Conservation (phyloP, 2,888 invertebrate genomes). For the Smittia aterrima region DNA sequence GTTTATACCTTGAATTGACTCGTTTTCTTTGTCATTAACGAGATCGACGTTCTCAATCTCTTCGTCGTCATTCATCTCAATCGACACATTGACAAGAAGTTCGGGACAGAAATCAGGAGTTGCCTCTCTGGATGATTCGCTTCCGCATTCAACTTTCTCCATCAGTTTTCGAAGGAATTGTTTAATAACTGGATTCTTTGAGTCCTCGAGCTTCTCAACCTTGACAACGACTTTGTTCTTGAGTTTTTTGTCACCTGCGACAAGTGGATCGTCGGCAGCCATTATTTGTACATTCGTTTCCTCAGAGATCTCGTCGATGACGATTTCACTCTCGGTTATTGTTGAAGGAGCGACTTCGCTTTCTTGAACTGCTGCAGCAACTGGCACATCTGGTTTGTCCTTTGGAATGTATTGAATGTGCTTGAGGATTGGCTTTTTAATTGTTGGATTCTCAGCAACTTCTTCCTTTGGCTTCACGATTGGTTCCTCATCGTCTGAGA, state of each 20-base stretch:
- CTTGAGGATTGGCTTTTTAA: slow-evolving; percentile 15
- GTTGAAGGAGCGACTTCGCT: too few relatives aligned
- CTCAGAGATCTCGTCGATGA: too few relatives aligned
- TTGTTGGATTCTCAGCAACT: not conserved
- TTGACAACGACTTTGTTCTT: not conserved
- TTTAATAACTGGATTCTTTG: slow-evolving; percentile 26
- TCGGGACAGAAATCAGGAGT: not conserved
- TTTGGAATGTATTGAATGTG: slow-evolving; percentile 13
- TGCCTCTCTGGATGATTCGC: not conserved
- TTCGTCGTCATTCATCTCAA: too few relatives aligned
- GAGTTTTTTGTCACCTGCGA: slow-evolving; percentile 2
- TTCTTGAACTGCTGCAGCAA: not conserved
- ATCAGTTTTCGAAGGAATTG: not conserved
- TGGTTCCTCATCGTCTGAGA: slow-evolving; percentile 51
- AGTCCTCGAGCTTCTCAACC: slow-evolving; percentile 34
- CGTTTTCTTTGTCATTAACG: not conserved
- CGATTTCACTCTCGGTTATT: too few relatives aligned
- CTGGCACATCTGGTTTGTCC: not conserved
- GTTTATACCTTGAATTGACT: not conserved
- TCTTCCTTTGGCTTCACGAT: not conserved
- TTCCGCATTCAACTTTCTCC: not conserved
- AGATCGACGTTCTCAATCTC: too few relatives aligned
- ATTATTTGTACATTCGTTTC: too few relatives aligned
- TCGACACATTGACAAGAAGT: too few relatives aligned
- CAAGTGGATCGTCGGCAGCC: not conserved